phyloP scores from a whole-genome alignment of 2,113 vertebrate species.

The Galeopterus variegatus region DNA sequence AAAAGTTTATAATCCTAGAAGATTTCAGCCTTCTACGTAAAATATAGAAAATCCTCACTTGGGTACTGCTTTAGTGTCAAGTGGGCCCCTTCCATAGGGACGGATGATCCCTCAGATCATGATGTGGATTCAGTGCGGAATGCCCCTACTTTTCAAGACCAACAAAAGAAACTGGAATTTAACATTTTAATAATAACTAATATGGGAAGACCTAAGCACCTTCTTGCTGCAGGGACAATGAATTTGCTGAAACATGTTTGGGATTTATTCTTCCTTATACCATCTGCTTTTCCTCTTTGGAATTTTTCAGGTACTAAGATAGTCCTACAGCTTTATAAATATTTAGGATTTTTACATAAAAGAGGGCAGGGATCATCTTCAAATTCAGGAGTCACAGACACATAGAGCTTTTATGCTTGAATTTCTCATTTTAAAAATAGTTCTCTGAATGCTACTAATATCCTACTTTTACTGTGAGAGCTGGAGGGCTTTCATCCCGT shows the following conservation, averaged over 20 bases:
- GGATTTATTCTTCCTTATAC: background rate
- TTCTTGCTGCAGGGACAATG: background rate
- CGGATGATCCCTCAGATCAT: fast-evolving
- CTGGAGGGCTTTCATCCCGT: background rate
- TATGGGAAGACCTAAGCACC: background rate
- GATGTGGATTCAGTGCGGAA: background rate
- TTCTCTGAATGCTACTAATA: background rate
- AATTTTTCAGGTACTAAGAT: background rate
- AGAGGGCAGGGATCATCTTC: background rate
- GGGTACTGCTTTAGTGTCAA: background rate
- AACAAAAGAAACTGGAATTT: background rate
- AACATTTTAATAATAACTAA: background rate
- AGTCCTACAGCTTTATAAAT: background rate
- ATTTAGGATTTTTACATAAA: background rate
- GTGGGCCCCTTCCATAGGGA: background rate
- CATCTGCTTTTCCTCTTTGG: background rate
- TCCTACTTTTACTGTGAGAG: background rate
- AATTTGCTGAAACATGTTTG: background rate
- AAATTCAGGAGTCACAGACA: background rate
- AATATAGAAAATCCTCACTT: background rate
- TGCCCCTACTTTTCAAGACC: background rate
- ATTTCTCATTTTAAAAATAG: background rate
- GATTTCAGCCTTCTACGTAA: background rate
- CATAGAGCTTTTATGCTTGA: background rate
- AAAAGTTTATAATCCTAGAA: background rate